Conservation (phyloP, 1,140 invertebrate genomes). For the Drosophila pachea region DNA sequence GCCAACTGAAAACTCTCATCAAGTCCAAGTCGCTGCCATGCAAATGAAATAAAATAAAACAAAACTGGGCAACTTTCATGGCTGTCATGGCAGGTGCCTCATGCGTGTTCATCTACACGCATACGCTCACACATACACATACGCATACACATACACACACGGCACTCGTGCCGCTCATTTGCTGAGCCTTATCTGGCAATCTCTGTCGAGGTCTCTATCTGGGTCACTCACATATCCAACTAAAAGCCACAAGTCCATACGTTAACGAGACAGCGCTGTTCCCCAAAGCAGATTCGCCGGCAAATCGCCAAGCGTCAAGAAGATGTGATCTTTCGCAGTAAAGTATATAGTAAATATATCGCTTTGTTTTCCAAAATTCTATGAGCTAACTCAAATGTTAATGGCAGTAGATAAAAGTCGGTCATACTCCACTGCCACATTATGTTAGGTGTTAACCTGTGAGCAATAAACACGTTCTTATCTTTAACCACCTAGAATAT, state of each 20-base stretch:
- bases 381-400: no score
- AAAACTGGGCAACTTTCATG: slow-evolving; percentile 30
- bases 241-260: slow-evolving; percentile 7
- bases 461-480: no score
- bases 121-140: background rate
- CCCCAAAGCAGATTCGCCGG: background rate
- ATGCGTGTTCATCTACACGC: slow-evolving; percentile 10
- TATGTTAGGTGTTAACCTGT: no score
- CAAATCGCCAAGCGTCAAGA: background rate
- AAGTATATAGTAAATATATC: no score
- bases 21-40: slow-evolving; percentile 7
- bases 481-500: no score
- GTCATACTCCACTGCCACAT: no score
- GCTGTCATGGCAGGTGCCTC: slow-evolving; percentile 24
- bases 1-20: slow-evolving; percentile 27
- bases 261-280: slow-evolving; percentile 2
- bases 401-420: no score
- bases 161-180: slow-evolving; percentile 28
- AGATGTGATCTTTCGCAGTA: no score
- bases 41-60: slow-evolving; percentile 38
- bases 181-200: slow-evolving; percentile 21
- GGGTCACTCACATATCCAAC: slow-evolving; percentile 15
- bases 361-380: no score
- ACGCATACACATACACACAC: background rate
- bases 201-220: slow-evolving; percentile 17